Base-by-base conservation (phyloP, 2,888 invertebrate genomes). In the Glaucopsyche alexis region DNA sequence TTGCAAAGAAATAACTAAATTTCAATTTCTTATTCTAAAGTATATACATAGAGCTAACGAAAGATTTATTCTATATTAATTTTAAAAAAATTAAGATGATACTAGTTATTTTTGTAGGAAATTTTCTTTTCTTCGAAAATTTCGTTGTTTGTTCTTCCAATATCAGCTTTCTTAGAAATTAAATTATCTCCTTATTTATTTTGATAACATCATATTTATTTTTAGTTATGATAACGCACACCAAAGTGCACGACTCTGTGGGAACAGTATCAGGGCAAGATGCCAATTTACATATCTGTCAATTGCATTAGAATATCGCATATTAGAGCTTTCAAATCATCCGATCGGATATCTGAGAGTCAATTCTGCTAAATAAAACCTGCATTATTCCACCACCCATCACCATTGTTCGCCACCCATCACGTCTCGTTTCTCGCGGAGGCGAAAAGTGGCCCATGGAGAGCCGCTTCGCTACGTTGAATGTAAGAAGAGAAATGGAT, bases 221-320 rank as follows among this genome's bases (percentile, higher is more conserved):
- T 49, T 19, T 13, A 69, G 69, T 45, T 19, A 47, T 19, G 69
- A 69, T 45, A 45, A 49, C 47, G 47, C 13, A 29, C 19, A 19
- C 47, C 19, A 67, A 42, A 19, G 45, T 19, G 47, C 69, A 47
- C 69, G 29, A 47, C 45, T 40, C n/a, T 47, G 49, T 16, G 40
- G 29, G 60, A 60, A 60, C 60, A 60, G 60, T 60, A 29, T 6
- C 67, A 1, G 72, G 77, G 79, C 82, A 85, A 82, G 84, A 83
- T 82, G 78, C 79, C 78, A 81, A 81, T 79, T 80, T 76, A 79
- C 78, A 76, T 71, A 74, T 72, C 77, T 75, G 76, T 81, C 77
- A 81, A 76, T 77, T 78, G 74, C 75, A 74, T 73, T 47, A 2
- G 45, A 67, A 49, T 49, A 69, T 38, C 13, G 19, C n/a, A n/a